Evolutionary conservation across 2,888 invertebrate genomes (phyloP), one percentile per base, ranked within the genome.

Genomic region (Melanostoma mellinum): DNA sequence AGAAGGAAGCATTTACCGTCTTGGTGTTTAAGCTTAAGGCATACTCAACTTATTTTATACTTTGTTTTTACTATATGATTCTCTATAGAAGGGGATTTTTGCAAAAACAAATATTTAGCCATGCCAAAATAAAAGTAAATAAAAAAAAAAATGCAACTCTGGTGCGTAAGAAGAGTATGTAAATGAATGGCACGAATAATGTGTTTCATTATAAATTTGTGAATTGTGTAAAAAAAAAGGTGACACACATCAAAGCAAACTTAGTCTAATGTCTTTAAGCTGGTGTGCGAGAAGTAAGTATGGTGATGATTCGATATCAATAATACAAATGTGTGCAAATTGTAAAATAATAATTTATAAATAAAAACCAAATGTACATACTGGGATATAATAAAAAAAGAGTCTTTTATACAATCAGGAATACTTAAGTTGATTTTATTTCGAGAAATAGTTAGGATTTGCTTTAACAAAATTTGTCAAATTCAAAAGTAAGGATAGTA

Each of bases 361-460:
- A 68, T 40, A 6, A 52, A 72, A 53, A 58, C 48, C 40, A 69
- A 36, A 77, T 81, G 65, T 77, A 85, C 84, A 84, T 84, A 84
- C 84, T 84, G 84, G 84, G 84, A 84, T 84, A 84, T 84, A 84
- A 85, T 85, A 80, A 85, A 76, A 44, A 56, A 72, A 55, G 68
- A 53, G 46, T 52, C 36, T n/a, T 44, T 58, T 36, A 55, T 3
- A 35, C 4, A 44, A 65, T 52, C 63, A 56, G 69, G 50, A 78
- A 68, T 63, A 67, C 20, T 56, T 46, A 38, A 46, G 42, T 80
- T 40, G 6, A 4, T 38, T 38, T 55, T 30, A 10, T 10, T 56
- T 40, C 33, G 20, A 20, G 44, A 56, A 48, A 35, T 8, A 46
- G 55, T 46, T 63, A 53, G 36, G 10, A 52, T 53, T 30, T 32